A percentile compares a stretch with the other conserved stretches of the same genome.
phyloP scores from a whole-genome alignment of 2,888 invertebrate genomes.

The Sesia apiformis region DNA sequence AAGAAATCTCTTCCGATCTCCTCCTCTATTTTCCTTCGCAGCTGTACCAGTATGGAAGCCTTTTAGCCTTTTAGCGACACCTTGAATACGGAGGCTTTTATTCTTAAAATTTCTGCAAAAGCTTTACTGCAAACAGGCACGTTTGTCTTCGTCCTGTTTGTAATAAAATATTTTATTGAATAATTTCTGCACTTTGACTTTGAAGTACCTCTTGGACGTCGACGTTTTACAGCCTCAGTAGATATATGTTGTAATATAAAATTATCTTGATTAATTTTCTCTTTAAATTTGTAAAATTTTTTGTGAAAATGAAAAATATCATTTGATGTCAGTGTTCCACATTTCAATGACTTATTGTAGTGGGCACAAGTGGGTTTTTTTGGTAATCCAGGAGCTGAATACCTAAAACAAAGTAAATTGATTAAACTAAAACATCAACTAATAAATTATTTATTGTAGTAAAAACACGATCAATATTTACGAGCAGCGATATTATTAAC shows the following conservation, averaged over 20 bases:
- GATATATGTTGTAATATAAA: neutral
- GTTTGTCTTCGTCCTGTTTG: neutral
- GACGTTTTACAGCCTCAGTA: neutral
- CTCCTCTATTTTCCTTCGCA: constrained; percentile 8
- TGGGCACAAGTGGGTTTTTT: neutral
- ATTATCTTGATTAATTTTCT: constrained; percentile 1
- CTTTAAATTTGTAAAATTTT: neutral
- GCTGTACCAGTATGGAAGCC: constrained; percentile 5
- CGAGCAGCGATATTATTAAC: too few species aligned
- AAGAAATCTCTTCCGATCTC: constrained; percentile 6
- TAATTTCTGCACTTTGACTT: too few species aligned
- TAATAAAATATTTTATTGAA: neutral
- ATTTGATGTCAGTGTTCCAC: neutral
- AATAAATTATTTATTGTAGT: too few species aligned
- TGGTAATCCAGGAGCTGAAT: too few species aligned
- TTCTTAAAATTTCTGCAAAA: neutral
- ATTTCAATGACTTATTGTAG: neutral
- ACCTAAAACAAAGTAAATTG: too few species aligned
- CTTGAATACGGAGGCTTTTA: constrained; percentile 3
- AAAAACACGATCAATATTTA: too few species aligned
- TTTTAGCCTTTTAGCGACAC: constrained; percentile 6
- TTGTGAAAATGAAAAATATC: neutral
- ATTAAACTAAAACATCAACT: too few species aligned
- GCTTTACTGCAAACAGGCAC: neutral
- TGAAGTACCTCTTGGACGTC: neutral